phyloP scores from a whole-genome alignment of 1,140 invertebrate genomes.

The Apocrypta bakeri region DNA sequence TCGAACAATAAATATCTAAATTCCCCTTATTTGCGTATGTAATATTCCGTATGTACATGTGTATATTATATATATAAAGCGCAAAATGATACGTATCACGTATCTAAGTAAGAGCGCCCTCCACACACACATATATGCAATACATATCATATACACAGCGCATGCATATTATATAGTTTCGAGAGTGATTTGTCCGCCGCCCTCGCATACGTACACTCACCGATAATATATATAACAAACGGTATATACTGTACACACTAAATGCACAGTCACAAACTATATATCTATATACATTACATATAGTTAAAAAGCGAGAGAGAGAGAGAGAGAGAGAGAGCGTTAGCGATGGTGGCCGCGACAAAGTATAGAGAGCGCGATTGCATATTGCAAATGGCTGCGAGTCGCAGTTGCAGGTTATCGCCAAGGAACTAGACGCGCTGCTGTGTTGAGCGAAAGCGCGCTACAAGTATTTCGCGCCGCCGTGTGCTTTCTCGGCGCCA shows the following conservation, averaged over 20 bases:
- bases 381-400: slow-evolving; percentile 51
- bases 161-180: no score
- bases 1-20: no score
- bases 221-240: not conserved
- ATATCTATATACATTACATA: not conserved
- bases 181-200: no score
- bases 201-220: not conserved
- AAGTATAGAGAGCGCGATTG: slow-evolving; percentile 31
- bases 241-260: not conserved
- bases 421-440: slow-evolving; percentile 5
- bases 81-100: not conserved
- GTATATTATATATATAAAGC: not conserved
- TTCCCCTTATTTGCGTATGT: no score
- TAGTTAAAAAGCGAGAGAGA: not conserved
- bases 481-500: not conserved
- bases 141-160: not conserved
- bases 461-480: not conserved
- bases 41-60: no score
- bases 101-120: no score
- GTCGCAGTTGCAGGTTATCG: slow-evolving; percentile 46
- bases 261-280: not conserved
- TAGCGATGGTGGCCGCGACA: no score
- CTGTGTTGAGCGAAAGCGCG: not conserved
- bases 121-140: not conserved
- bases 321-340: no score